Base-by-base conservation (phyloP, 1,140 invertebrate species). In the Globodera rostochiensis region DNA sequence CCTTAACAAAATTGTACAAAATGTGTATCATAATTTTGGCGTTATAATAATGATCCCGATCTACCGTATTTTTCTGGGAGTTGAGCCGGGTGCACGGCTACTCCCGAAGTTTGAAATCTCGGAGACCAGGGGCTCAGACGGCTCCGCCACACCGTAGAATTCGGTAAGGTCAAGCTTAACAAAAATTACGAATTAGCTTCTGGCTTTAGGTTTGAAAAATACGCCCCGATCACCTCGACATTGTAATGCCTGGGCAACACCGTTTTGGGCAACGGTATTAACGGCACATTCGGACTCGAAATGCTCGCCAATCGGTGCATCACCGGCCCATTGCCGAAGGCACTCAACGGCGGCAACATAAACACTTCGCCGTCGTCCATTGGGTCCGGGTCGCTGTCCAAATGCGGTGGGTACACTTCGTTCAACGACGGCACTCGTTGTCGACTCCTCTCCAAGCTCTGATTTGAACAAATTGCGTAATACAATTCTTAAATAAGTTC, bases 161-260 rank as follows among this genome's bases (percentile, higher is more conserved):
- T 86, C 82, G 60, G 88, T 88, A 15, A 89, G 84, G 76, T 89
- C 88, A 21, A 89, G 69, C 88, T 89, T 7, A 13, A n/a, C 9
- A 73, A 79, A 79, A 79, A 64, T 46, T 76, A 5, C 9, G 6
- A 45, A 36, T 21, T 25, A 47, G 5, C 50, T 9, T 9, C 45
- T 7, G 9, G 0, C 3, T n/a, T 80, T 57, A 0, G 36, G 46
- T 47, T 49, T 50, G 8, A 77, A 70, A 83, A 46, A 13, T 82
- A 15, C 73, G 13, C 2, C 45, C 81, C 60, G 60, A 80, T 67
- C 47, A 88, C 87, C 67, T 86, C 73, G 6, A 89, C 74, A 73
- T 89, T 86, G 80, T 89, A 89, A 80, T 89, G 88, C 21, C 79
- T 66, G 19, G 88, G 88, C 46, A 83, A 45, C 66, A 74, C 84